Evolutionary conservation across 1,140 invertebrate genomes (phyloP).

Genomic region (Bilobella aurantiaca): DNA sequence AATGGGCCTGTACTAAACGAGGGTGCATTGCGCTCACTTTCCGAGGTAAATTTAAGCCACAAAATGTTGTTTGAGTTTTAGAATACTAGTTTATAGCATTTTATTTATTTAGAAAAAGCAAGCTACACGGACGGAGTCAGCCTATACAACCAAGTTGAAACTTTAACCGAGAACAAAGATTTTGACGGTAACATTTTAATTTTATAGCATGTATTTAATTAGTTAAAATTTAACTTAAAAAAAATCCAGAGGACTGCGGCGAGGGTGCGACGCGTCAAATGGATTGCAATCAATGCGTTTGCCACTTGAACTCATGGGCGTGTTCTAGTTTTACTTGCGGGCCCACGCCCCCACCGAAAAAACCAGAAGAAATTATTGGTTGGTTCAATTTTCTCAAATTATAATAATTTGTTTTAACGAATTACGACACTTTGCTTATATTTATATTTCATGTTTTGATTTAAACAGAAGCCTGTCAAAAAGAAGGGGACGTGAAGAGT

Average conservation of each 20-base stretch:
- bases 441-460: background rate
- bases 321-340: constrained; percentile 14
- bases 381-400: background rate
- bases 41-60: constrained; percentile 5
- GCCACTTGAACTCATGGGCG: constrained; percentile 17
- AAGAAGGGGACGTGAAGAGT: constrained; percentile 18
- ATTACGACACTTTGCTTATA: background rate
- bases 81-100: background rate
- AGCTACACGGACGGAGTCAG: constrained; percentile 12
- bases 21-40: constrained; percentile 15
- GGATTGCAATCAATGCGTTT: constrained; percentile 19
- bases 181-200: constrained; percentile 17
- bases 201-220: background rate
- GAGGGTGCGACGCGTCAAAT: constrained; percentile 12
- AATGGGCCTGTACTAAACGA: constrained; percentile 18
- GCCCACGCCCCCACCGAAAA: background rate
- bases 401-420: background rate
- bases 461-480: constrained; percentile 15
- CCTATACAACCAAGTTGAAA: constrained; percentile 10
- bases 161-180: constrained; percentile 9
- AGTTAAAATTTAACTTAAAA: background rate
- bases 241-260: constrained; percentile 11
- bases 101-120: too few species aligned
- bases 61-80: background rate
- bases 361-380: background rate